Base-by-base conservation (phyloP, 2,888 invertebrate species). In the Lymantria monacha region DNA sequence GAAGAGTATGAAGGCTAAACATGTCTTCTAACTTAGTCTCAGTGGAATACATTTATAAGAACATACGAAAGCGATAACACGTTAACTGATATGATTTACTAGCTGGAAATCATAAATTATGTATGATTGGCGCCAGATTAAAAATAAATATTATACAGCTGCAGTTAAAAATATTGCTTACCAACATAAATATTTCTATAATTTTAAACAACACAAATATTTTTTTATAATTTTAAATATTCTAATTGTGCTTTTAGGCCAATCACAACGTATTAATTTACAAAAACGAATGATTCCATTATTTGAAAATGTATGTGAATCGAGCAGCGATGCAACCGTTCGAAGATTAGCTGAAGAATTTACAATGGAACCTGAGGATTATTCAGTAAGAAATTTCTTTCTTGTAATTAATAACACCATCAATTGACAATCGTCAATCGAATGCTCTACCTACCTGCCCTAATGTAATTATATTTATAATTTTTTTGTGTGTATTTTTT, bases 291-390 rank as follows among this genome's bases (percentile, higher is more conserved):
- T 90, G 44, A 67, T 86, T 11, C 83, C 86, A 1, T 63, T 90
- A 48, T 88, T 91, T 49, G 87, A 91, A 56, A 86, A 90, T 63
- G 81, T 90, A 9, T 89, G 89, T 51, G 89, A 89, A 70, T 69
- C 69, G 30, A 88, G 87, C 51, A 70, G 51, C 0, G 65, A 86
- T 54, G 69, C 81, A 1, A 58, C 62, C 9, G 66, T 86, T 9
- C 46, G 73, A 0, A 69, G 68, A 53, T 60, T 82, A 38, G 72
- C 82, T 30, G 63, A 81, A 53, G 85, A 83, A 42, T 91, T 87
- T 49, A 66, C 70, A 38, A 61, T 79, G 1, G 78, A 83, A 46
- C 60, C 66, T 51, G 79, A 69, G 50, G 79, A 81, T 59, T 92
- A 82, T 66, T 68, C 70, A 73, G 91, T 90, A 76, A 74, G 36